A percentile compares a stretch with the other conserved stretches of the same genome.
phyloP scores from a whole-genome alignment of 64 coral and sea anemone species.

The Stylophora pistillata region DNA sequence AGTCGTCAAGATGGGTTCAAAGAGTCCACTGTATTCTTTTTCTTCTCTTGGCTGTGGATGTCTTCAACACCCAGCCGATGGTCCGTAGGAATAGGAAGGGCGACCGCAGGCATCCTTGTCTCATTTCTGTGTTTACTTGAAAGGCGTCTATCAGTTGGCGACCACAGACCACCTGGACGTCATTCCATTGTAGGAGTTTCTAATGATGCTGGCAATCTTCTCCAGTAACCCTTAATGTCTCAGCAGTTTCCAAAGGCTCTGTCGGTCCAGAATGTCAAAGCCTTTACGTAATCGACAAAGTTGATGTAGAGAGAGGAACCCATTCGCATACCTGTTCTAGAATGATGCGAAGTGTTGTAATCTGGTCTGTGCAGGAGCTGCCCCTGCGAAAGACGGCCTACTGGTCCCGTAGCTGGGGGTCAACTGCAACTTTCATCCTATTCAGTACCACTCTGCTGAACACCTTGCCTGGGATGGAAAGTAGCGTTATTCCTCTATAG shows the following conservation, averaged over 20 bases:
- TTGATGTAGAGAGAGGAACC: background rate
- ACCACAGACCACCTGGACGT: background rate
- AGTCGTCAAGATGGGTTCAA: background rate
- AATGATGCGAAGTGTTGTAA: constrained; percentile 14
- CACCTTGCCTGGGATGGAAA: constrained; percentile 29
- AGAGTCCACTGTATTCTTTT: constrained; percentile 1
- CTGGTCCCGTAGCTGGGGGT: constrained; percentile 21
- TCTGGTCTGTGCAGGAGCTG: constrained; percentile 32
- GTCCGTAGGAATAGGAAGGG: background rate
- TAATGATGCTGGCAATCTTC: background rate
- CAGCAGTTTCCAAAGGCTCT: background rate
- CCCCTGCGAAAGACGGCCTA: constrained; percentile 31
- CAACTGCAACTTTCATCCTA: constrained; percentile 15
- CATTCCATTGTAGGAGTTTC: background rate
- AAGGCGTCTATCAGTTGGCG: too few species aligned
- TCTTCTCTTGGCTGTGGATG: background rate
- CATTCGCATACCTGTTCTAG: constrained; percentile 13
- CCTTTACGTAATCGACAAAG: constrained; percentile 13
- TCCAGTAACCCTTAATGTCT: background rate
- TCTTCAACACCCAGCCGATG: background rate
- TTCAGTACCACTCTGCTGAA: constrained; percentile 8
- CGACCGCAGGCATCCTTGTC: background rate
- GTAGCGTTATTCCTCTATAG: constrained; percentile 25
- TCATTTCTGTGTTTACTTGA: background rate
- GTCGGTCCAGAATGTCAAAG: constrained; percentile 14